Conservation (phyloP, 2,113 vertebrate genomes). For the Erythrocercus mccallii region DNA sequence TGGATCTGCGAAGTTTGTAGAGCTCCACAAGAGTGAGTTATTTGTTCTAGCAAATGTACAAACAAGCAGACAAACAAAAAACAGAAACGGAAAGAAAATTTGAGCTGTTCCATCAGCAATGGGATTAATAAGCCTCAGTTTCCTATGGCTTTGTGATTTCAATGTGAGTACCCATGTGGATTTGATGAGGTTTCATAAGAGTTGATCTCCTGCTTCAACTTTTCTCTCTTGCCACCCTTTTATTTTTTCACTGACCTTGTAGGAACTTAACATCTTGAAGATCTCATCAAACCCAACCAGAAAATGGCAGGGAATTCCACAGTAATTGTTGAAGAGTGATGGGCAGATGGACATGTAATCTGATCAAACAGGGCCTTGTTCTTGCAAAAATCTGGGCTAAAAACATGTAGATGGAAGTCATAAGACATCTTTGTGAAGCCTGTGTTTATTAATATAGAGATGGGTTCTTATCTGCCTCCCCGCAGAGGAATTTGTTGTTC, state of each 20-base stretch:
- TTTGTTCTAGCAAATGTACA: conserved; percentile 37
- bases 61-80: conserved; percentile 50
- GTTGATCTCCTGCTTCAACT: conserved; percentile 24
- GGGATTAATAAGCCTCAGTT: background rate
- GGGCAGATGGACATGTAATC: conserved; percentile 15
- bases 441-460: background rate
- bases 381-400: background rate
- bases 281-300: conserved; percentile 14
- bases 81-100: background rate
- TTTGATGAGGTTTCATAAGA: conserved; percentile 60
- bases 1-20: conserved; percentile 7
- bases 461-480: background rate
- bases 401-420: background rate
- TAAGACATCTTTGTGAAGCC: background rate
- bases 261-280: conserved; percentile 57
- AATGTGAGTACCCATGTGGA: conserved; percentile 26
- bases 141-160: conserved; percentile 33
- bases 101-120: background rate
- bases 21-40: background rate
- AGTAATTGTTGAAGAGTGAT: conserved; percentile 42
- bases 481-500: background rate
- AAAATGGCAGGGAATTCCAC: conserved; percentile 33
- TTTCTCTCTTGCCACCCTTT: conserved; percentile 21
- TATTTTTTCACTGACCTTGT: conserved; percentile 9
- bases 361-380: conserved; percentile 31